Conservation (phyloP, 2,888 invertebrate genomes). For the Chymomyza fuscimana region DNA sequence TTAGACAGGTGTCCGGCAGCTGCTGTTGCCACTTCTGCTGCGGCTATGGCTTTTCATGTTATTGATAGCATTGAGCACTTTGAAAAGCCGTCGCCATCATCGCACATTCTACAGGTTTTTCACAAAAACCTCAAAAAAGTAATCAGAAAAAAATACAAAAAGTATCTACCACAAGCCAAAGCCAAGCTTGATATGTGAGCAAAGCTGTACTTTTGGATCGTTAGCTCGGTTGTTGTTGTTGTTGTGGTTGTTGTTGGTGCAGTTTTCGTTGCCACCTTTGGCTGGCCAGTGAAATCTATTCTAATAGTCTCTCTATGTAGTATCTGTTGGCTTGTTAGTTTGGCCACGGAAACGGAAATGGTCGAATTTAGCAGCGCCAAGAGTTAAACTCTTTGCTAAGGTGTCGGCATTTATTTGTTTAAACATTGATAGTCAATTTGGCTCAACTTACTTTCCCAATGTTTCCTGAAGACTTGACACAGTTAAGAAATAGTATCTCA, state of each 20-base stretch:
- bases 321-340: constrained; percentile 20
- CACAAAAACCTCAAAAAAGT: constrained; percentile 39
- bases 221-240: constrained; percentile 14
- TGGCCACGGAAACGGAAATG: constrained; percentile 65
- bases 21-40: constrained; percentile 23
- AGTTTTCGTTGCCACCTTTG: constrained; percentile 14
- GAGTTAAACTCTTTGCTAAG: constrained; percentile 27
- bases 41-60: constrained; percentile 19
- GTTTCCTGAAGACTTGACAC: background rate
- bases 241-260: background rate
- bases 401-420: constrained; percentile 45
- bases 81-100: constrained; percentile 63
- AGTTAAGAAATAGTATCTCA: background rate
- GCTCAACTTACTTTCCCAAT: background rate
- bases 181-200: background rate
- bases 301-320: background rate
- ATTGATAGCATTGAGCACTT: constrained; percentile 70
- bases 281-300: constrained; percentile 9
- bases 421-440: constrained; percentile 13
- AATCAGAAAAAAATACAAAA: constrained; percentile 13
- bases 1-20: constrained; percentile 59
- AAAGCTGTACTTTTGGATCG: constrained; percentile 22
- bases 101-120: constrained; percentile 70
- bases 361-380: constrained; percentile 39
- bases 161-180: background rate